Base-by-base conservation (phyloP, 2,888 invertebrate species). In the Ophioninae sp. region DNA sequence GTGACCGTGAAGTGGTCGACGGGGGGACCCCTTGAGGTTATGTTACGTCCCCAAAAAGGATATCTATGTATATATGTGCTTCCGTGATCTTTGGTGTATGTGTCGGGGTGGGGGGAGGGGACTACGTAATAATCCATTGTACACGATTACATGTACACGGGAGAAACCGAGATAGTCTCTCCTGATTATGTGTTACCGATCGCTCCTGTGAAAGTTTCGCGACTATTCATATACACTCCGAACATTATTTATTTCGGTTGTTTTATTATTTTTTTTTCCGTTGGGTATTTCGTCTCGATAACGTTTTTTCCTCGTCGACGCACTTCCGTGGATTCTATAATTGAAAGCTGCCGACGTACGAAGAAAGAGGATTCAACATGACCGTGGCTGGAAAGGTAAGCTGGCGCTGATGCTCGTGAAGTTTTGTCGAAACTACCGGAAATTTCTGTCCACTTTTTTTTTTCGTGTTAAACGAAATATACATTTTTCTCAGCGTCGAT, bases 301-400 rank as follows among this genome's bases (percentile, higher is more conserved):
- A 44, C 20, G 13, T 37, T 17, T 30, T 59, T 59, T 21, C 39
- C 20, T 73, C 44, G 41, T 61, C 41, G 23, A 61, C 21, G 30
- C 2, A 39, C 20, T 39, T 56, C 41, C 67, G 62, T 70, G 21
- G 23, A 73, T 67, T 50, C 21, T 59, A 72, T 73, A 56, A 44
- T 72, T 62, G 50, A 64, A 67, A 13, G 64, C 72, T 72, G 72
- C 70, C 81, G 85, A 86, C 75, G 70, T 83, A 80, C 83, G 64
- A 86, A 86, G 80, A 85, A 86, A 74, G 83, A 79, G 82, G 83
- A 86, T 87, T 79, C 84, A 85, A 87, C 82, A 91, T 91, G 91
- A 91, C 91, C 83, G 89, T 91, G 83, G 89, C 91, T 79, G 91
- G 91, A 87, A 90, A 91, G 91, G 91, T 91, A 86, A 89, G 87